Evolutionary conservation across 2,888 invertebrate genomes (phyloP), one percentile per base, ranked within the genome.

Genomic region (Netelia inedita): DNA sequence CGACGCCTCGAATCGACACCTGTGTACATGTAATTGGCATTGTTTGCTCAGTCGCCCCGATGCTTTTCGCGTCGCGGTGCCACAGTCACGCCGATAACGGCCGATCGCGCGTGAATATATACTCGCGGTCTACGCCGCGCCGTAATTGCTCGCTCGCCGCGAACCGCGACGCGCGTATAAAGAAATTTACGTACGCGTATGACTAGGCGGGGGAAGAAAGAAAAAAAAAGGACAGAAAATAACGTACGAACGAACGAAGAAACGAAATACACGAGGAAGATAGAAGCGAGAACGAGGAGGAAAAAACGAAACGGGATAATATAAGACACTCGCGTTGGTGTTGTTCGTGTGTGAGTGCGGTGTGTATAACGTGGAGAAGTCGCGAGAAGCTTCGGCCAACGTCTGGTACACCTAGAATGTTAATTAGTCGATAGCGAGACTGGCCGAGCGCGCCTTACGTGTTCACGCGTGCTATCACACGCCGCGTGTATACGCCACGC

Each of bases 21-120:
- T 92, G 91, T 92, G 92, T 90, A 88, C 89, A 92, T 89, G 88
- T 91, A 92, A 92, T 92, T 92, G 92, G 90, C 90, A 86, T 89
- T 91, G 89, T 93, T 93, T 92, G 91, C 89, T 88, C 92, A 93
- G 92, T 88, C 90, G 90, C 88, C 57, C 78, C 79, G 73, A 85
- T 78, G 63, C 75, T 80, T 86, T 78, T 82, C 83, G 87, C 74
- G 66, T 53, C 75, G 78, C 84, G 74, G 85, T 68, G 82, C 78
- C 79, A 88, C 79, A 86, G 85, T 59, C 68, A 53, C 63, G 71
- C 43, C 68, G 85, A 74, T 81, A 46, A 46, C 46, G 46, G 63
- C 55, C 35, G 28, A 53, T 43, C 72, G 65, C 75, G 61, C 66
- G 55, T 79, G 66, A 85, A 82, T 82, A 74, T 83, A 35, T 57